Evolutionary conservation across 2,113 vertebrate species (phyloP).

Genomic region (Channa maculata): DNA sequence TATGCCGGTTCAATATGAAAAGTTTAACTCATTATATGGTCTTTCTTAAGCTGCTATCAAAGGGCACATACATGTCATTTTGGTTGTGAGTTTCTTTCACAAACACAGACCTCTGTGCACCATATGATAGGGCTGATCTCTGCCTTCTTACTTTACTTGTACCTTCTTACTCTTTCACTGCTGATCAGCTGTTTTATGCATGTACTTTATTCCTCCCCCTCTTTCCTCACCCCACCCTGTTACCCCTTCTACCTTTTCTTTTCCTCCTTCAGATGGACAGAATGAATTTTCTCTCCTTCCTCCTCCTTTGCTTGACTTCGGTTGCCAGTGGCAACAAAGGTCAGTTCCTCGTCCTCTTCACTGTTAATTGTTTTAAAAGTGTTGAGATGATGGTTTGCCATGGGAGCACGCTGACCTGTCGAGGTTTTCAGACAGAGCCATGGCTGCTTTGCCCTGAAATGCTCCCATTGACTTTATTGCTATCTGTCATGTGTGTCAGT

Average conservation of each 20-base stretch:
- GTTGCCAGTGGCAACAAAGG: constrained; percentile 88
- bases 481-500: neutral
- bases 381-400: constrained; percentile 43
- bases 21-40: neutral
- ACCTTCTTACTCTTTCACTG: constrained; percentile 60
- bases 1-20: constrained; percentile 16
- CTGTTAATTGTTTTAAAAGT: constrained; percentile 65
- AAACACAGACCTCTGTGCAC: constrained; percentile 15
- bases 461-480: constrained; percentile 20
- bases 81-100: constrained; percentile 22
- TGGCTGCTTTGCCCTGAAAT: constrained; percentile 14
- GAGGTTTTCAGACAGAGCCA: constrained; percentile 11
- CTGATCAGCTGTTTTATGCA: constrained; percentile 82
- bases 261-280: constrained; percentile 85
- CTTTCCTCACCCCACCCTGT: constrained; percentile 56
- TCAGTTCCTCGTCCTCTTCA: constrained; percentile 81
- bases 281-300: constrained; percentile 85
- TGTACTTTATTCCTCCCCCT: constrained; percentile 66
- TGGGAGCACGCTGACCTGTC: constrained; percentile 29
- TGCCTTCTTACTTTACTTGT: constrained; percentile 63
- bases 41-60: neutral
- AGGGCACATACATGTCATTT: constrained; percentile 31
- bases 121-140: constrained; percentile 45
- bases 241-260: constrained; percentile 45
- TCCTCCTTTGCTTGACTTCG: constrained; percentile 87